Evolutionary conservation across 2,797 vertebrate species (phyloP).

Genomic region (Anguilla marmorata): DNA sequence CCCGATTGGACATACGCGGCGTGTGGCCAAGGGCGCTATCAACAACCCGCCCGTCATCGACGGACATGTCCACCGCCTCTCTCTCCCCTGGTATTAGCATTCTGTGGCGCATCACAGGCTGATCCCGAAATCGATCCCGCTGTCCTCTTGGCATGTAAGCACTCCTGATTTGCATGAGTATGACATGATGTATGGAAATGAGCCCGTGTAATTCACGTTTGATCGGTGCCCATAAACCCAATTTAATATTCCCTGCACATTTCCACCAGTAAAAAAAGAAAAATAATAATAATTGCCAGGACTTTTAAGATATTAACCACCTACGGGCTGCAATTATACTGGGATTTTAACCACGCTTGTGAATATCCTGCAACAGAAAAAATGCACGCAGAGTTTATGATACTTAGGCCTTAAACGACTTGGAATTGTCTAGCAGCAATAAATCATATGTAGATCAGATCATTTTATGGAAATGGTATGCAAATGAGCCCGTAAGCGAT

Average conservation of each 20-base stretch:
- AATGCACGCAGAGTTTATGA: background rate
- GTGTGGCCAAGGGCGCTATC: background rate
- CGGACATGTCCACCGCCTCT: background rate
- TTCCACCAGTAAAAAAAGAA: conserved; percentile 23
- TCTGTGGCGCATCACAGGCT: background rate
- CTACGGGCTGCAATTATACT: conserved; percentile 11
- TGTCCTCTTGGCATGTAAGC: background rate
- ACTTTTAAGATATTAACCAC: conserved; percentile 39
- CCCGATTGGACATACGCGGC: background rate
- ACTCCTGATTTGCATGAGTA: background rate
- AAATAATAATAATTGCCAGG: conserved; percentile 37
- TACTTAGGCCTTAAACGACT: background rate
- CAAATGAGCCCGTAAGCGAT: background rate
- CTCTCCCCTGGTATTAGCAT: background rate
- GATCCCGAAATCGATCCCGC: conserved; percentile 1
- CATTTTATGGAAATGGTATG: conserved; percentile 3
- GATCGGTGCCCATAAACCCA: conserved; percentile 6
- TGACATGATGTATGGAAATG: background rate
- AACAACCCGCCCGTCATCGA: background rate
- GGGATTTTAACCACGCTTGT: background rate
- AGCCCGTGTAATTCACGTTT: background rate
- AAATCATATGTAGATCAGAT: background rate
- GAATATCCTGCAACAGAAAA: background rate
- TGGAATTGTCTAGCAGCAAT: background rate
- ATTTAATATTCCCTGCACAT: conserved; percentile 37